These are phyloP conservation scores for Zaprionus lineosus DNA, from an alignment of 2,888 invertebrate genomes.

Conservation along the genomic window DNA sequence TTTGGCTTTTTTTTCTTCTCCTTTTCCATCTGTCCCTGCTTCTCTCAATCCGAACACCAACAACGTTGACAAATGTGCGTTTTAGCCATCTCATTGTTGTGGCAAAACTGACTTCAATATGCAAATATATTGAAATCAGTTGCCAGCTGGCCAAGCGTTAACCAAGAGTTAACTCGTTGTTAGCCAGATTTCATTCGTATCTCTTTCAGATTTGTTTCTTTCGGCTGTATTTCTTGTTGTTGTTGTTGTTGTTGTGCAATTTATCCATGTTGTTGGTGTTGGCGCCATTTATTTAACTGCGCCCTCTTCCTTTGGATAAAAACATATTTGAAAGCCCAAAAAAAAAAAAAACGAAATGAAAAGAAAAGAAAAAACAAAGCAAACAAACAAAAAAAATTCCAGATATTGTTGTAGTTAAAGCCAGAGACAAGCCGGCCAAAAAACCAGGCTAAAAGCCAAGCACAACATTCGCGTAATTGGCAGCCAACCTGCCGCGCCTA, in stretches of 20 bases:
- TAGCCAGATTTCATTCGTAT: conserved; percentile 52
- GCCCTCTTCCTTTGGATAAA: conserved; percentile 33
- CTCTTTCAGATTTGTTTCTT: conserved; percentile 37
- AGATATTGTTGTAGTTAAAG: conserved; percentile 73
- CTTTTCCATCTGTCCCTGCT: conserved; percentile 47
- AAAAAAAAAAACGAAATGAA: too few species aligned
- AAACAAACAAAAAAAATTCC: conserved; percentile 46
- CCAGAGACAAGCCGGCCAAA: conserved; percentile 32
- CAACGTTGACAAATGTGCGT: conserved; percentile 72
- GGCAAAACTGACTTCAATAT: conserved; percentile 72
- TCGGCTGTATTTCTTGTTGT: conserved; percentile 11
- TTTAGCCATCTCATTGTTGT: conserved; percentile 69
- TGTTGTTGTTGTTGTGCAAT: conserved; percentile 54
- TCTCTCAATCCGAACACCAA: conserved; percentile 8
- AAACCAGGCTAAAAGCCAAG: conserved; percentile 18
- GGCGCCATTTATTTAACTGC: conserved; percentile 69
- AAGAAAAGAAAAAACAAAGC: background rate
- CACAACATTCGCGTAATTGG: conserved; percentile 48
- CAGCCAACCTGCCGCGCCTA: conserved; percentile 38
- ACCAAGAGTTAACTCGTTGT: conserved; percentile 35
- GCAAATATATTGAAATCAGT: conserved; percentile 77
- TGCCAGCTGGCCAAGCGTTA: conserved; percentile 35
- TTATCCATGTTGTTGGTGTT: conserved; percentile 58
- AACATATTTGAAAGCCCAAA: too few species aligned
- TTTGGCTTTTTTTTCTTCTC: conserved; percentile 1